A percentile compares a stretch with the other conserved stretches of the same genome.
Conservation (phyloP, 2,888 invertebrate species). For the Cephalotes varians region DNA sequence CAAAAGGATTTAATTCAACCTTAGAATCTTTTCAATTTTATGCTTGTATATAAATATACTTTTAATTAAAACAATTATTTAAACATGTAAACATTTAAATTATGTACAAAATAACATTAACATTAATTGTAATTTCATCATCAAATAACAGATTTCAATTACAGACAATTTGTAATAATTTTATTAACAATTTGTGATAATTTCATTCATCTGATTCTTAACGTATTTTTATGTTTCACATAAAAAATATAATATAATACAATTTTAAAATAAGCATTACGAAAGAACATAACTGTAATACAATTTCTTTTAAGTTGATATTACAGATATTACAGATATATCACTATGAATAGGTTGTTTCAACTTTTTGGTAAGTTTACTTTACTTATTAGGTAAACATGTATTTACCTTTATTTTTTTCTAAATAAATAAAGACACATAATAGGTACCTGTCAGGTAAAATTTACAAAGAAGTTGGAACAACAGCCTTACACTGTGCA, state of each 20-base stretch:
- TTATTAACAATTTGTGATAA: not conserved
- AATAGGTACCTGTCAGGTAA: no score
- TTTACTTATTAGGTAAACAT: no score
- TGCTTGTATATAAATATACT: not conserved
- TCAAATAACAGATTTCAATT: not conserved
- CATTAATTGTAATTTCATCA: not conserved
- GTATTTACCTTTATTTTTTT: no score
- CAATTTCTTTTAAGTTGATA: not conserved
- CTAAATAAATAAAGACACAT: no score
- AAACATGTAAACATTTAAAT: not conserved
- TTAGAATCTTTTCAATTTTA: not conserved
- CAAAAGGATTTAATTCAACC: not conserved
- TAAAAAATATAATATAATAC: conserved; percentile 15
- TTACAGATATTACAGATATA: no score
- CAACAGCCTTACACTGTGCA: no score
- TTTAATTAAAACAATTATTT: not conserved
- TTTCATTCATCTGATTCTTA: not conserved
- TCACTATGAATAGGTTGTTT: no score
- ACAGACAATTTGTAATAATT: no score
- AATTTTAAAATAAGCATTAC: not conserved
- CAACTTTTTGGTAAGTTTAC: no score
- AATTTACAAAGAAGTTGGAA: no score
- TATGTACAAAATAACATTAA: not conserved
- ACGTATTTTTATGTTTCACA: not conserved
- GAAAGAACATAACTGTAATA: not conserved